phyloP scores from a whole-genome alignment of 2,797 vertebrate genomes.

The Borostomias antarcticus region DNA sequence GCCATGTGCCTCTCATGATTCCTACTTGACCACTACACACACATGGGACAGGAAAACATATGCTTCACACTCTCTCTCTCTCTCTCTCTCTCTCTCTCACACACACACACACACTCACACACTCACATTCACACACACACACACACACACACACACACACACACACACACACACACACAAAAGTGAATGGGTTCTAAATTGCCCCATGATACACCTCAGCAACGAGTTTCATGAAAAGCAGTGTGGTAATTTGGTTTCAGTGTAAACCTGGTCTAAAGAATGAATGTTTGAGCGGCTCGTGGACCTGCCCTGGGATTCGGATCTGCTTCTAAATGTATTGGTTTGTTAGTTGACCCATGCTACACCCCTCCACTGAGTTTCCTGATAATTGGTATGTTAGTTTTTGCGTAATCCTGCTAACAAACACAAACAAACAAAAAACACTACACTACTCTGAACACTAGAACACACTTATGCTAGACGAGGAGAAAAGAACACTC shows the following conservation, averaged over 20 bases:
- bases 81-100: neutral
- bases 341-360: too few species aligned
- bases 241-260: too few species aligned
- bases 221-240: too few species aligned
- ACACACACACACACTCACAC: too few species aligned
- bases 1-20: neutral
- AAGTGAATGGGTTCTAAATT: neutral
- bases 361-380: too few species aligned
- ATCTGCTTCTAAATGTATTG: neutral
- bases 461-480: slow-evolving; percentile 20
- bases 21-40: neutral
- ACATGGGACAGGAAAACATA: neutral
- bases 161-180: neutral
- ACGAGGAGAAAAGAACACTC: slow-evolving; percentile 34
- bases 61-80: neutral
- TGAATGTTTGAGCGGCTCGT: too few species aligned
- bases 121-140: neutral
- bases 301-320: too few species aligned
- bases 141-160: slow-evolving; percentile 10
- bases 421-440: neutral
- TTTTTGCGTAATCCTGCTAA: too few species aligned
- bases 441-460: neutral
- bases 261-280: neutral
- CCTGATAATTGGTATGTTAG: too few species aligned
- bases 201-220: too few species aligned